Percentiles rank a stretch among this genome's conserved stretches.
phyloP scores from a whole-genome alignment of 2,797 vertebrate species.

The Scolopax rusticola region DNA sequence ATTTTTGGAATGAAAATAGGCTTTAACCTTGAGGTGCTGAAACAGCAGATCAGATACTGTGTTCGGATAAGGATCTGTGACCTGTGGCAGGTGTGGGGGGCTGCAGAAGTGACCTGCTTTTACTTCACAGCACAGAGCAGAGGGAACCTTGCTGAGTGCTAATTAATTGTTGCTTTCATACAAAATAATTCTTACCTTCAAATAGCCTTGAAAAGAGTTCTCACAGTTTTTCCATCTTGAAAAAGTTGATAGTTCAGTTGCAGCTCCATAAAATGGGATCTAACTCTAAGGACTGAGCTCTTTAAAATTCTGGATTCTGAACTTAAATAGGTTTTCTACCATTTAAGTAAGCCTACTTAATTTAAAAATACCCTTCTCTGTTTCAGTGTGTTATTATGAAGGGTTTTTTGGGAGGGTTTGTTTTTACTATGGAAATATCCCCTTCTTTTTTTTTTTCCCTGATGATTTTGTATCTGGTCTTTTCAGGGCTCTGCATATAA shows the following conservation, averaged over 20 bases:
- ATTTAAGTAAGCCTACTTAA: not conserved
- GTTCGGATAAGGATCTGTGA: constrained; percentile 33
- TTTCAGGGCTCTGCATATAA: fast-evolving
- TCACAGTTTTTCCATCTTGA: not conserved
- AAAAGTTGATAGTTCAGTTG: not conserved
- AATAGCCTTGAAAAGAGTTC: constrained; percentile 45
- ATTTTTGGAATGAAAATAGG: not conserved
- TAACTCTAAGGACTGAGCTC: not conserved
- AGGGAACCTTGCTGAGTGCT: constrained; percentile 45
- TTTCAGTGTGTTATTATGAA: not conserved
- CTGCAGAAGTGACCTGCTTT: constrained; percentile 35
- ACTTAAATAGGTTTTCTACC: not conserved
- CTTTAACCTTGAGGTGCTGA: constrained; percentile 55
- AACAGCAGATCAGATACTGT: constrained; percentile 45
- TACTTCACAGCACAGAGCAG: not conserved
- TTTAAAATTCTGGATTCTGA: not conserved
- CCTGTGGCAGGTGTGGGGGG: constrained; percentile 43
- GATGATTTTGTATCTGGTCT: not conserved
- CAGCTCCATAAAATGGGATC: not conserved
- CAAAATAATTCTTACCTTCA: constrained; percentile 41
- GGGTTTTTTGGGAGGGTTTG: fast-evolving
- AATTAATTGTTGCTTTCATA: constrained; percentile 62
- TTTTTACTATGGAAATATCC: not conserved
- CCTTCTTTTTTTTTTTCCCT: not conserved
- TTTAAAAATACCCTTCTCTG: not conserved